Percentiles rank a stretch among this genome's conserved stretches.
These are phyloP conservation scores for Microchirus variegatus DNA, from an alignment of 2,797 vertebrate species.

Conservation along the genomic window DNA sequence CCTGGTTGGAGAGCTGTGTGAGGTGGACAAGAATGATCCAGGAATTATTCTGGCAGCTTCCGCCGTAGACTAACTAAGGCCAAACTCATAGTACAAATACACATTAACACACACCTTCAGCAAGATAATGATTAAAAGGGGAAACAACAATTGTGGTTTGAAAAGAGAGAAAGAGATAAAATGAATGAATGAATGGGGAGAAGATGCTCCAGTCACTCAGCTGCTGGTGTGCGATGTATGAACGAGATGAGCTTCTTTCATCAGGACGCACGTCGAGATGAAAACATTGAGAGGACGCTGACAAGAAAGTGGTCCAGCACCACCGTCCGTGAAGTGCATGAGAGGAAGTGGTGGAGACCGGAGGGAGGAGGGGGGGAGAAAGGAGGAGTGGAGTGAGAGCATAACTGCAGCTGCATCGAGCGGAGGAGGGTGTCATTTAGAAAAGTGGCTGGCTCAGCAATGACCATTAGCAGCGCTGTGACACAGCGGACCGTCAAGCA, in stretches of 20 bases:
- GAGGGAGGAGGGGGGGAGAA: slow-evolving; percentile 19
- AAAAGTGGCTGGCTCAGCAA: slow-evolving; percentile 81
- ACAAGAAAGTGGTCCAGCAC: slow-evolving; percentile 39
- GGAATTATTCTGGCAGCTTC: slow-evolving; percentile 65
- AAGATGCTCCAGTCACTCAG: slow-evolving; percentile 48
- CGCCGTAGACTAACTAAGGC: slow-evolving; percentile 54
- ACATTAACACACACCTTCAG: slow-evolving; percentile 16
- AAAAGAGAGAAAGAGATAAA: slow-evolving; percentile 45
- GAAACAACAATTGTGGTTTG: slow-evolving; percentile 29
- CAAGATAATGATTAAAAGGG: slow-evolving; percentile 62
- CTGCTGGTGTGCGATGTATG: slow-evolving; percentile 53
- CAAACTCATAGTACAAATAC: slow-evolving; percentile 54
- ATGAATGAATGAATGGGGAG: slow-evolving; percentile 57
- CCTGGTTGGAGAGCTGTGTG: slow-evolving; percentile 50
- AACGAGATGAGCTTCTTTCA: slow-evolving; percentile 58
- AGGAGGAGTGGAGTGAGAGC: slow-evolving; percentile 35
- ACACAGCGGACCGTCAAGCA: slow-evolving; percentile 72
- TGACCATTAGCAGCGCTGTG: slow-evolving; percentile 78
- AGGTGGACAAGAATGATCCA: slow-evolving; percentile 62
- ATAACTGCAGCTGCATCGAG: slow-evolving; percentile 75
- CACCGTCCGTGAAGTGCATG: slow-evolving; percentile 37
- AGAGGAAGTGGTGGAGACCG: slow-evolving; percentile 42
- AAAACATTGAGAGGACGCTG: slow-evolving; percentile 57
- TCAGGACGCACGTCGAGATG: slow-evolving; percentile 55
- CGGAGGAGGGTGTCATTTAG: slow-evolving; percentile 79